Evolutionary conservation across 1,140 invertebrate genomes (phyloP).

Genomic region (Araneus ventricosus): DNA sequence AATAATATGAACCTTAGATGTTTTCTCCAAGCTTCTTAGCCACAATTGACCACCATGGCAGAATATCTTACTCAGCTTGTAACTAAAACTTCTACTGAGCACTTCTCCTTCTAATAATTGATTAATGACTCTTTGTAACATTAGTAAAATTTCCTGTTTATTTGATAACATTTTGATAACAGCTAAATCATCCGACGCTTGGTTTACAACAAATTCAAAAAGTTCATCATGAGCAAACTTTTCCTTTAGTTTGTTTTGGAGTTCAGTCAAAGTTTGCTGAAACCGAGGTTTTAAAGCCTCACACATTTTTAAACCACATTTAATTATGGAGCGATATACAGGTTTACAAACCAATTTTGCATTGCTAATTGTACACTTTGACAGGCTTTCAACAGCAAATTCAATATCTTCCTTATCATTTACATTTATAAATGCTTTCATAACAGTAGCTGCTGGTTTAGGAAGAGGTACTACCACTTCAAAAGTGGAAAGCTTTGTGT

Average conservation of each 20-base stretch:
- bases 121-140: constrained; percentile 44
- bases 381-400: not conserved
- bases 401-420: constrained; percentile 7
- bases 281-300: constrained; percentile 35
- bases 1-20: constrained; percentile 14
- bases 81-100: constrained; percentile 12
- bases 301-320: constrained; percentile 41
- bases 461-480: constrained; percentile 45
- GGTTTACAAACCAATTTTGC: not conserved
- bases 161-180: constrained; percentile 56
- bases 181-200: constrained; percentile 10
- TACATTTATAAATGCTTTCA: constrained; percentile 66
- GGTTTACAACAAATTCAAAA: constrained; percentile 53
- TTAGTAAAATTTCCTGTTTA: constrained; percentile 37
- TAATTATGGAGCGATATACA: constrained; percentile 59
- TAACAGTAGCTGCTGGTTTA: constrained; percentile 51
- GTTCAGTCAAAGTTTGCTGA: not conserved
- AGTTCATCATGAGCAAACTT: not conserved
- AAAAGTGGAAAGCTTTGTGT: constrained; percentile 21
- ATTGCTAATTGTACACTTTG: not conserved
- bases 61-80: constrained; percentile 61
- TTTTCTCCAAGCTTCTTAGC: constrained; percentile 52
- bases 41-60: constrained; percentile 61
- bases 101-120: constrained; percentile 66
- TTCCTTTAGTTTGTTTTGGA: constrained; percentile 14